Base-by-base conservation (phyloP, 2,888 invertebrate genomes). In the Amorpha juglandis region DNA sequence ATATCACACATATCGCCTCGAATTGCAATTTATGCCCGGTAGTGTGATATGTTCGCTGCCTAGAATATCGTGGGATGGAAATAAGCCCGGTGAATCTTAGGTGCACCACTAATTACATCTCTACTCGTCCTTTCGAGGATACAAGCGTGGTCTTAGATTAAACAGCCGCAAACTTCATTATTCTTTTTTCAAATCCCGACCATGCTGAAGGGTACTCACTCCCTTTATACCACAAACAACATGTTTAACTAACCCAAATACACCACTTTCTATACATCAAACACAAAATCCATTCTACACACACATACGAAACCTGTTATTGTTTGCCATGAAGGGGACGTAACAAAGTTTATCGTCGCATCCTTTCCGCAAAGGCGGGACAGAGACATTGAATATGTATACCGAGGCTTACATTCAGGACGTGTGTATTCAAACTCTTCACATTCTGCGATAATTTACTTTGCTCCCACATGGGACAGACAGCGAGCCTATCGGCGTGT, bases 391-490 rank as follows among this genome's bases (percentile, higher is more conserved):
- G 58, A 58, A 58, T 58, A 58, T 58, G 58, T 58, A 58, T 19
- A 58, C 58, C 12, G 38, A 42, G 19, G 42, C 58, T 35, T n/a
- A n/a, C 55, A 35, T 16, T 38, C 55, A 38, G 55, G 11, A 55
- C 55, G 27, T 27, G 19, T 42, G 58, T 58, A 19, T 58, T 58
- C 58, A 58, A 58, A 58, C 58, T 42, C 58, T 58, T 58, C 58
- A 58, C 58, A 58, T 58, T 58, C 58, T 58, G 58, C 38, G 38
- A 58, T 58, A 58, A 58, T 58, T 58, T 58, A 58, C 42, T 58
- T 58, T 58, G 58, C 58, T 42, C 58, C 58, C 58, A 58, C 58
- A 58, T 19, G 58, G 38, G 42, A 58, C 58, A 58, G 58, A 58
- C 58, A 42, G 58, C 42, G 38, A 58, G 38, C 42, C 58, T 58